phyloP scores from a whole-genome alignment of 2,113 vertebrate species.

The Aegithalos caudatus region DNA sequence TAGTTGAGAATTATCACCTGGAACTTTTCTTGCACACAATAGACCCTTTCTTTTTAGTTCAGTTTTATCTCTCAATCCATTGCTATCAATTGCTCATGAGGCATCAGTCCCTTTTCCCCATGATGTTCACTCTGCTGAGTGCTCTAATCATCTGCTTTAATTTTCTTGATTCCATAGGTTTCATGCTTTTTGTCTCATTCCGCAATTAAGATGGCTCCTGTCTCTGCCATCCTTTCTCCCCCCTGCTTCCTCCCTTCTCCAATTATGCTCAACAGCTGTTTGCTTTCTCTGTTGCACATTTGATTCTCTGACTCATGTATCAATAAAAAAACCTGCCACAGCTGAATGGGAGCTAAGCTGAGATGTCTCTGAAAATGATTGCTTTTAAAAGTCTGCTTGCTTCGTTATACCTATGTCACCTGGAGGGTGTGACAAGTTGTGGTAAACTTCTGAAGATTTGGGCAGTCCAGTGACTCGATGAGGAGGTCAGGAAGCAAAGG shows the following conservation, averaged over 20 bases:
- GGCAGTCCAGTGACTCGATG: accelerated
- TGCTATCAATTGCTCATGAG: not conserved
- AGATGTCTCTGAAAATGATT: not conserved
- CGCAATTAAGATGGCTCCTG: not conserved
- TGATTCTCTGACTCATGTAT: not conserved
- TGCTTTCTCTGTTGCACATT: not conserved
- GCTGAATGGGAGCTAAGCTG: not conserved
- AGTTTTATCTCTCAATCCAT: not conserved
- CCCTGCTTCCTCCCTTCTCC: not conserved
- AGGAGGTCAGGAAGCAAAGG: not conserved
- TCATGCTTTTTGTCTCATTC: not conserved
- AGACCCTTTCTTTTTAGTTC: not conserved
- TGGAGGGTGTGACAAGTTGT: not conserved
- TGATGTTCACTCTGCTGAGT: not conserved
- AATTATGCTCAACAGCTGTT: not conserved
- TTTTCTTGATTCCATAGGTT: not conserved
- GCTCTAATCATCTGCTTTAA: not conserved
- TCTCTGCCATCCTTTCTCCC: not conserved
- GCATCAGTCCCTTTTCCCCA: not conserved
- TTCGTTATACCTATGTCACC: not conserved
- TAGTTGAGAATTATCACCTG: not conserved
- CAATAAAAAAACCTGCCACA: not conserved
- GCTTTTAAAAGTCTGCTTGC: not conserved
- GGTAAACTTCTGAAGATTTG: not conserved
- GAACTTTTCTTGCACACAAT: not conserved